phyloP scores from a whole-genome alignment of 2,888 invertebrate genomes.

The Drosophila macrothrix region DNA sequence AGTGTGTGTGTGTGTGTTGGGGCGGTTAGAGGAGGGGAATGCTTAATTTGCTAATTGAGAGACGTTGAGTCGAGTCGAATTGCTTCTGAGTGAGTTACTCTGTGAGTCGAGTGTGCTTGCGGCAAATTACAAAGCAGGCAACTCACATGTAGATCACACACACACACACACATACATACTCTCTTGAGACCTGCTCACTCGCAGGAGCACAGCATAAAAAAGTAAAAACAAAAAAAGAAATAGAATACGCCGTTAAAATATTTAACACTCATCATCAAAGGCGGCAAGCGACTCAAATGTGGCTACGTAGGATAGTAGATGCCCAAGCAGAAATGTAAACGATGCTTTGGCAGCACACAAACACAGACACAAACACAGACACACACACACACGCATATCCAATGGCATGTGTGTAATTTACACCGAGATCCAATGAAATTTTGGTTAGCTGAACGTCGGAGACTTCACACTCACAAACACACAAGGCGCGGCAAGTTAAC shows the following conservation, averaged over 20 bases:
- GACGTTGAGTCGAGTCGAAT: slow-evolving; percentile 49
- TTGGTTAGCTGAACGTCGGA: slow-evolving; percentile 41
- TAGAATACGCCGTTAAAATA: slow-evolving; percentile 36
- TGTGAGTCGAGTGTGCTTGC: slow-evolving; percentile 36
- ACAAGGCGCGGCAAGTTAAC: slow-evolving; percentile 11
- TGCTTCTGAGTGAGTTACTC: slow-evolving; percentile 27
- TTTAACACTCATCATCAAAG: slow-evolving; percentile 46
- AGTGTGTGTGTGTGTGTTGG: slow-evolving; percentile 33
- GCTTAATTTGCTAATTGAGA: slow-evolving; percentile 79
- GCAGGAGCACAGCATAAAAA: slow-evolving; percentile 13
- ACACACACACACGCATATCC: slow-evolving; percentile 1
- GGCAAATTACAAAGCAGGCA: slow-evolving; percentile 48
- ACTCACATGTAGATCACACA: slow-evolving; percentile 45
- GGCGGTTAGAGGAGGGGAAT: slow-evolving; percentile 23
- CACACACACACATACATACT: slow-evolving; percentile 19
- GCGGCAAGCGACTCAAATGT: slow-evolving; percentile 43
- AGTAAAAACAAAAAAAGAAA: slow-evolving; percentile 1
- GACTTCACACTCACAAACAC: slow-evolving; percentile 18
- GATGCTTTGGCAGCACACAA: slow-evolving; percentile 24
- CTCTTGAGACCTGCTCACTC: slow-evolving; percentile 12
- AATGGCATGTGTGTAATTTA: slow-evolving; percentile 52
- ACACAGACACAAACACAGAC: not conserved
- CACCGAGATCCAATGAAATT: slow-evolving; percentile 57
- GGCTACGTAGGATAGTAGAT: slow-evolving; percentile 11
- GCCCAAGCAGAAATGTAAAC: slow-evolving; percentile 40